Evolutionary conservation across 64 coral and sea anemone genomes (phyloP).

Genomic region (Catalaphyllia jardinei): DNA sequence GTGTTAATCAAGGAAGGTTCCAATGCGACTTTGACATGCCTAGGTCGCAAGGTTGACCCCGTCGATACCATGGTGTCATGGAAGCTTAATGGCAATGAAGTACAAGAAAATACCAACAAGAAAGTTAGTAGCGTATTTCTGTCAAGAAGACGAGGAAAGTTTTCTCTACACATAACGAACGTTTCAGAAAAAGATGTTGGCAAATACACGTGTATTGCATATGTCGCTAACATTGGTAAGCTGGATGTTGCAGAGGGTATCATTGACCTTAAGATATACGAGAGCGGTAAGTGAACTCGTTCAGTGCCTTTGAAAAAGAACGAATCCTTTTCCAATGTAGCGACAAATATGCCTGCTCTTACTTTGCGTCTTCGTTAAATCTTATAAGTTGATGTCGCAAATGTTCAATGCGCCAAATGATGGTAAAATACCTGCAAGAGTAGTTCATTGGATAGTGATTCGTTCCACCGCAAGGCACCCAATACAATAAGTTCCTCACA

Average conservation of each 20-base stretch:
- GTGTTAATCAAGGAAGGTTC: slow-evolving; percentile 11
- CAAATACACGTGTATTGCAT: neutral
- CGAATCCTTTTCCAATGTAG: too few relatives aligned
- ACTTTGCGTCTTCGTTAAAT: too few relatives aligned
- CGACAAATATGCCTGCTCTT: too few relatives aligned
- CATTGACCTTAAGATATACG: slow-evolving; percentile 3
- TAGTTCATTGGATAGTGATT: too few relatives aligned
- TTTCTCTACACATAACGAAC: slow-evolving; percentile 15
- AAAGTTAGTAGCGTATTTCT: neutral
- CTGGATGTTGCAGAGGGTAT: neutral
- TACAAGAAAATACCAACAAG: neutral
- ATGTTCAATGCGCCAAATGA: too few relatives aligned
- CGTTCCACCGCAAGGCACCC: too few relatives aligned
- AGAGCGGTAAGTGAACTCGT: neutral
- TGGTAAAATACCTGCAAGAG: too few relatives aligned
- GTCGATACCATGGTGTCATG: neutral
- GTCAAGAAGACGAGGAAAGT: neutral
- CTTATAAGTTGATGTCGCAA: too few relatives aligned
- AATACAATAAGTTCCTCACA: too few relatives aligned
- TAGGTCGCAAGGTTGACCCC: neutral
- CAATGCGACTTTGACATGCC: slow-evolving; percentile 13
- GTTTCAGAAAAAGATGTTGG: slow-evolving; percentile 27
- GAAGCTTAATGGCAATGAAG: slow-evolving; percentile 17
- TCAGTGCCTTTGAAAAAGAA: neutral
- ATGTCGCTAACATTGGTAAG: neutral